Percentiles rank a stretch among this genome's conserved stretches.
phyloP scores from a whole-genome alignment of 1,140 invertebrate genomes.

The Pogonomyrmex californicus region DNA sequence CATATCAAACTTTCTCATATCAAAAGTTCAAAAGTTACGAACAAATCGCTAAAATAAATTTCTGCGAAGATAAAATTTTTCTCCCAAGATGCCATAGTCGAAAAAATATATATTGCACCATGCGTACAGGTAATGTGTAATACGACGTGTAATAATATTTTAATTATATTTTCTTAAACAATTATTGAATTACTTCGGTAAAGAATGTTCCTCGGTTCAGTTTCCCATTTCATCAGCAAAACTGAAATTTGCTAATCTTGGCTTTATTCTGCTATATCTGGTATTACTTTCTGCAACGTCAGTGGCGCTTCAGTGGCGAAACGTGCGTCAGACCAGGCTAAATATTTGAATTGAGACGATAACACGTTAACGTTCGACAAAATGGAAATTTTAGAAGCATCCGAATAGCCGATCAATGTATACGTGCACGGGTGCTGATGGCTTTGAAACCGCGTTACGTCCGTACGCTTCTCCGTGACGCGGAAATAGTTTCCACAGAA shows the following conservation, averaged over 20 bases:
- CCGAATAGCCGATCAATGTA: conserved; percentile 13
- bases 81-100: not conserved
- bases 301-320: not conserved
- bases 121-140: not conserved
- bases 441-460: conserved; percentile 49
- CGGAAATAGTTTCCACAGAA: conserved; percentile 47
- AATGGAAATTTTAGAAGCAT: conserved; percentile 18
- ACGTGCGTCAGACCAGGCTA: not conserved
- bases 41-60: not conserved
- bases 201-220: not conserved
- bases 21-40: not conserved
- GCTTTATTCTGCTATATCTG: not conserved
- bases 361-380: not conserved
- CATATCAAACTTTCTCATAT: conserved; percentile 8
- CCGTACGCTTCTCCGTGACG: conserved; percentile 23
- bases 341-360: not conserved
- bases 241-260: not conserved
- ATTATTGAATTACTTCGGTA: not conserved
- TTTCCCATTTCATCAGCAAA: not conserved
- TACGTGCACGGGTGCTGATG: not conserved
- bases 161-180: not conserved
- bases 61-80: not conserved
- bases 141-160: not conserved
- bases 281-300: not conserved
- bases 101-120: not conserved